Evolutionary conservation across 2,888 invertebrate genomes (phyloP), one percentile per base, ranked within the genome.

Genomic region (Mythimna vitellina): DNA sequence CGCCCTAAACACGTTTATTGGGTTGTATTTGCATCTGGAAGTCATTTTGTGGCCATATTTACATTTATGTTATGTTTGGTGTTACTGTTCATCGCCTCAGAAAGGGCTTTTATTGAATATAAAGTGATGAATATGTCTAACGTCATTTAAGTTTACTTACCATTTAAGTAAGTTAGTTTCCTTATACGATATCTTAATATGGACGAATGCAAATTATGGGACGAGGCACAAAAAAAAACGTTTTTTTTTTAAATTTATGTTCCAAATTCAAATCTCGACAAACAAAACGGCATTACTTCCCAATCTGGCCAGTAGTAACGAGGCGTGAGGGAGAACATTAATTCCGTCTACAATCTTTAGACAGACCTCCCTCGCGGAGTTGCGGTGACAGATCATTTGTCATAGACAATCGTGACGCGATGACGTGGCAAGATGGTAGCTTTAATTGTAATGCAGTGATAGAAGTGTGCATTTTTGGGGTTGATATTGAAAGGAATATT

Each of bases 241-340:
- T 10, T 3, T 0, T 9, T 8, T 51, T 10, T 17, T n/a, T n/a
- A 2, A 8, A 6, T n/a, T 51, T 10, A 35, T 38, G 8, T 75
- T 57, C 60, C 32, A 51, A 80, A 67, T 81, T 62, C 49, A 54
- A 65, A 74, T 61, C 38, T 60, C n/a, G 38, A 77, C 71, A 74
- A 77, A 77, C 77, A 73, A 73, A 69, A 76, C 25, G 64, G 65
- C 74, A 67, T 74, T 73, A 73, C 29, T 61, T 25, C 38, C 25
- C 60, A 78, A 76, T 83, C 68, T 67, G 12, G 66, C 74, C 62
- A 65, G 42, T 70, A 63, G 38, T 82, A 88, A 86, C 88, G 88
- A 89, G 84, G 89, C 89, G 90, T 80, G 86, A 88, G 88, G 87
- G 88, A 86, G 76, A 88, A 87, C 87, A 88, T 91, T 92, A 91